These are phyloP conservation scores for Toxotes chatareus DNA, from an alignment of 2,113 vertebrate genomes.

Conservation along the genomic window DNA sequence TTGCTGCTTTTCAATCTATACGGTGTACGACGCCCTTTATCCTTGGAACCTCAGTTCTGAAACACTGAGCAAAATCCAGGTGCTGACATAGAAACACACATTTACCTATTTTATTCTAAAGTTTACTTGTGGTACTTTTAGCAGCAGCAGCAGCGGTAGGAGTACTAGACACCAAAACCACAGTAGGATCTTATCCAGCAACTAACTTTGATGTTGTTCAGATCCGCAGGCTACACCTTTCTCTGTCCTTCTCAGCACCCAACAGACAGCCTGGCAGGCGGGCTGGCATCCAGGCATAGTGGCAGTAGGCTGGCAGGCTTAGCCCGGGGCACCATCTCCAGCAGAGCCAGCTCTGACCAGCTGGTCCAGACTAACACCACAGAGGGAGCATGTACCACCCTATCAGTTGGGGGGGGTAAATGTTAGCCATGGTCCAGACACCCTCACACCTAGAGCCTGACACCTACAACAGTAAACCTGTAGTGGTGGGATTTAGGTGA, in stretches of 20 bases:
- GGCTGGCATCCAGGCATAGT: slow-evolving; percentile 68
- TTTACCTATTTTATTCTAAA: not conserved
- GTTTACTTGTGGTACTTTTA: not conserved
- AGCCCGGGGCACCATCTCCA: slow-evolving; percentile 68
- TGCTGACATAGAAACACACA: not conserved
- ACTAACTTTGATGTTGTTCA: slow-evolving; percentile 65
- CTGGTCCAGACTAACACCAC: slow-evolving; percentile 73
- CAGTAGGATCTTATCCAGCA: slow-evolving; percentile 42
- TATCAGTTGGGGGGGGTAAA: slow-evolving; percentile 63
- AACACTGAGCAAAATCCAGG: not conserved
- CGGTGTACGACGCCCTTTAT: too few species aligned
- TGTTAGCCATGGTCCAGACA: slow-evolving; percentile 64
- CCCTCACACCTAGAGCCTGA: slow-evolving; percentile 58
- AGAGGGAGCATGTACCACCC: slow-evolving; percentile 51
- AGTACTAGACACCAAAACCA: slow-evolving; percentile 28
- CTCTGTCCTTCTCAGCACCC: slow-evolving; percentile 69
- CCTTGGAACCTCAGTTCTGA: too few species aligned
- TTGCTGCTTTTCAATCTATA: too few species aligned
- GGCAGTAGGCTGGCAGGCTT: slow-evolving; percentile 75
- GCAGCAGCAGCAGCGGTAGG: not conserved
- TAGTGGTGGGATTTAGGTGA: slow-evolving; percentile 60
- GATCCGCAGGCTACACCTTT: slow-evolving; percentile 68
- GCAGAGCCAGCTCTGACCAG: slow-evolving; percentile 76
- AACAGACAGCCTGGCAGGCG: slow-evolving; percentile 74
- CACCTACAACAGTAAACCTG: slow-evolving; percentile 55